Evolutionary conservation across 1,140 invertebrate genomes (phyloP), one percentile per base, ranked within the genome.

Genomic region (Homalodisca vitripennis): DNA sequence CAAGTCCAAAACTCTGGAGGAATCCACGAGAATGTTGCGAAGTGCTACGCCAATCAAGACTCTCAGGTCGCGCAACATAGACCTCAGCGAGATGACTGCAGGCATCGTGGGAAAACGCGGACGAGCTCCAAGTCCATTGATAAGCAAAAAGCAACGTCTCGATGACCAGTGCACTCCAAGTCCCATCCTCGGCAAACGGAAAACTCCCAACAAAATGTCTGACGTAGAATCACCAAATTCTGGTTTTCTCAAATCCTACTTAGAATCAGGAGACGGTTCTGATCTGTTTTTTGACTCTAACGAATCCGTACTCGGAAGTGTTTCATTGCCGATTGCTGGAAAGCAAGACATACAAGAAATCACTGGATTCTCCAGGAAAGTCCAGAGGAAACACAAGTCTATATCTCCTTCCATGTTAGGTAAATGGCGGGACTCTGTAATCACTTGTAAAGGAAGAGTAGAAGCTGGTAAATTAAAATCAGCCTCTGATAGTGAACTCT

Each of bases 41-140:
- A 57, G 48, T 17, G 67, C 51, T 31, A 68, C 67, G 3, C 67
- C 67, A 51, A 60, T 68, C n/a, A 68, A 68, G 27, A 68, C 67
- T 12, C 48, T 68, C 20, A 6, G 67, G 6, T 60, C 48, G 2
- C 67, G 67, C 26, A 68, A 68, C 48, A 41, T 68, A 26, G 57
- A 68, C 48, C 27, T 68, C 24, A 30, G 27, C 22, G 30, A 60
- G 3, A 6, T 30, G 55, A 14, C 55, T 13, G 12, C 24, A 10
- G 13, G 24, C 14, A 24, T 10, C 10, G 55, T 13, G 2, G 22
- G 14, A n/a, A 60, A 60, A 27, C 55, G 55, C 24, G 29, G 10
- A 13, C 14, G 55, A 60, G 55, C 55, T 12, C 55, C 55, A 1
- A 60, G 55, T 27, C 55, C 55, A 6, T 26, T 24, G 3, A 2